Evolutionary conservation across 1,140 invertebrate genomes (phyloP).

Genomic region (Drosophila orosa): DNA sequence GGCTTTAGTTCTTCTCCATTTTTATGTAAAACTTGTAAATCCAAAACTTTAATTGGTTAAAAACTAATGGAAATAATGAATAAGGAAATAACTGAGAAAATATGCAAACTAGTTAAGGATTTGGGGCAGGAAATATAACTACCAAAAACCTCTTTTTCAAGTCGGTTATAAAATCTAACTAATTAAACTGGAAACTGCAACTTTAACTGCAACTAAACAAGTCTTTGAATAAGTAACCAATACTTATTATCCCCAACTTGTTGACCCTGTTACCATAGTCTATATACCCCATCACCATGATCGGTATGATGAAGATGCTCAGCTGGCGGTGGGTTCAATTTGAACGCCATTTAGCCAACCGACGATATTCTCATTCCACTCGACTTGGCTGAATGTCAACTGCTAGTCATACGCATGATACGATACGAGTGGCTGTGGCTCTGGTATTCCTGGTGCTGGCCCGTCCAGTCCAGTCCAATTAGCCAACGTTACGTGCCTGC

Average conservation of each 20-base stretch:
- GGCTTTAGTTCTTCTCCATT: not conserved
- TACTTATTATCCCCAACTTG: not conserved
- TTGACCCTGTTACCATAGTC: conserved; percentile 12
- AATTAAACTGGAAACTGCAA: not conserved
- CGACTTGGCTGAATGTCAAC: conserved; percentile 73
- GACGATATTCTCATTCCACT: conserved; percentile 26
- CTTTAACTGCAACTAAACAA: not conserved
- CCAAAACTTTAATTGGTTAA: not conserved
- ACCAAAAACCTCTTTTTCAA: not conserved
- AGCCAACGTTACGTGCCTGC: conserved; percentile 74
- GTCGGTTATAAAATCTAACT: not conserved
- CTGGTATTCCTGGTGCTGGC: conserved; percentile 32
- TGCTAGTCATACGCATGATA: conserved; percentile 64
- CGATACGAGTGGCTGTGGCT: too few relatives aligned
- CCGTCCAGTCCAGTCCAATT: conserved; percentile 40
- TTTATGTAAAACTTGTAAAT: not conserved
- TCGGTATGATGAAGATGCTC: conserved; percentile 45
- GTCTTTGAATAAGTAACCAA: not conserved
- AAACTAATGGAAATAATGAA: not conserved
- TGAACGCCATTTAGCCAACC: conserved; percentile 65
- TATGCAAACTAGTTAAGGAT: not conserved
- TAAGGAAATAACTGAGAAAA: not conserved
- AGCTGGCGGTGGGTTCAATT: conserved; percentile 65
- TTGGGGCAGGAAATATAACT: not conserved
- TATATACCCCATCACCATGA: conserved; percentile 15